A percentile compares a stretch with the other conserved stretches of the same genome.
Conservation (phyloP, 2,888 invertebrate species). For the Exephanes ischioxanthus region DNA sequence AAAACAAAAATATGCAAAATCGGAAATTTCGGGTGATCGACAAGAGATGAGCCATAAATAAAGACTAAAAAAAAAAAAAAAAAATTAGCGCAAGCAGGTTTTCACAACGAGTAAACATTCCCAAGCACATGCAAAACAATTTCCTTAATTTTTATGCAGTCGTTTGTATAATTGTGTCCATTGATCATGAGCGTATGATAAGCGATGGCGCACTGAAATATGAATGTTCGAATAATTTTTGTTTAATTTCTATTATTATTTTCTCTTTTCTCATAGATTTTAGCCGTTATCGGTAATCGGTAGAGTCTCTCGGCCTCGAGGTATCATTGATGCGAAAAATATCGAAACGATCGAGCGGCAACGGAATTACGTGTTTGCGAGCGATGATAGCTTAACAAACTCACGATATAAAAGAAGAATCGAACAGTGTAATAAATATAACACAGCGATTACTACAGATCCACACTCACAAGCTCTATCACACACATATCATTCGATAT, state of each 20-base stretch:
- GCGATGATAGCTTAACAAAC: constrained; percentile 6
- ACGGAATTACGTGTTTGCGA: background rate
- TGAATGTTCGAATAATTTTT: constrained; percentile 15
- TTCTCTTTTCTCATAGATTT: background rate
- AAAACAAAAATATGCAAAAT: constrained; percentile 16
- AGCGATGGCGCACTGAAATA: constrained; percentile 11
- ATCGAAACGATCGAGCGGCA: constrained; percentile 4
- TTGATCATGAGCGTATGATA: constrained; percentile 61
- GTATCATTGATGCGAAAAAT: background rate
- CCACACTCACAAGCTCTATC: constrained; percentile 42
- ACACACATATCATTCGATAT: constrained; percentile 13
- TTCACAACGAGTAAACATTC: constrained; percentile 69
- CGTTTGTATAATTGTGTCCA: constrained; percentile 82
- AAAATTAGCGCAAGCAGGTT: constrained; percentile 21
- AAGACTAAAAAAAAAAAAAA: constrained; percentile 36
- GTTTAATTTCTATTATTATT: background rate
- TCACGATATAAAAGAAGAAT: background rate
- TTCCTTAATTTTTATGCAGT: constrained; percentile 7
- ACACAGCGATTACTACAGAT: constrained; percentile 29
- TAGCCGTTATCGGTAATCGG: background rate
- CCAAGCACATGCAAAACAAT: constrained; percentile 78
- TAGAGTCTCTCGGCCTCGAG: background rate
- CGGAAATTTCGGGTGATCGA: constrained; percentile 46
- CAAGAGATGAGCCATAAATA: constrained; percentile 45
- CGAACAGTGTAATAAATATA: background rate